Base-by-base conservation (phyloP, 1,140 invertebrate species). In the Eriosoma lanigerum region DNA sequence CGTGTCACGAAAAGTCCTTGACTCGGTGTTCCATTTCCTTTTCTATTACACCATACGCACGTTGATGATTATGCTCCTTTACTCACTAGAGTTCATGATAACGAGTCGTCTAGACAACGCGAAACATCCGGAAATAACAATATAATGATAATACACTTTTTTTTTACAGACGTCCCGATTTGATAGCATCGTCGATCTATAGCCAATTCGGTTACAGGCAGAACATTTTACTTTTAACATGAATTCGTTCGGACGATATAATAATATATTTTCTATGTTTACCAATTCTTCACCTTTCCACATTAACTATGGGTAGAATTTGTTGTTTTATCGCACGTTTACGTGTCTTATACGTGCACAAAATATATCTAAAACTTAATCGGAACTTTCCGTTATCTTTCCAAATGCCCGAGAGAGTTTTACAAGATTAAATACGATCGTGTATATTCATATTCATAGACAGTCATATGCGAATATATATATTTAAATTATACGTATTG, bases 1-100 rank as follows among this genome's bases (percentile, higher is more conserved):
- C 75, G 56, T 46, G 75, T 62, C 56, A 58, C 32, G 70, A 44
- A 29, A 21, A 76, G 70, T 78, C 75, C 75, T 78, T 78, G 75
- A 78, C 75, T 48, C 64, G 8, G 66, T 48, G 56, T 78, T 24
- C 56, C 75, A 24, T 60, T 76, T 76, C 26, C n/a, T 56, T 76
- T 60, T 56, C 8, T 56, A 75, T 75, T 60, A 58, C 60, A 60
- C 46, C 73, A 76, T 19, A 38, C 8, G 32, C 32, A 38, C 46
- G 46, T 10, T 54, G 44, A 70, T 68, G 12, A 17, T 50, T 6
- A 19, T 52, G n/a, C 38, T 21, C 44, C 12, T 70, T 46, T 70
- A 1, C 26, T 48, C 38, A n/a, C 38, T 19, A n/a, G 38, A 70
- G 66, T 70, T 29, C 5, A 38, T 38, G 8, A 38, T 8, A 38